Percentiles rank a stretch among this genome's conserved stretches.
These are phyloP conservation scores for Proisotoma minuta DNA, from an alignment of 2,888 invertebrate species.

Conservation along the genomic window DNA sequence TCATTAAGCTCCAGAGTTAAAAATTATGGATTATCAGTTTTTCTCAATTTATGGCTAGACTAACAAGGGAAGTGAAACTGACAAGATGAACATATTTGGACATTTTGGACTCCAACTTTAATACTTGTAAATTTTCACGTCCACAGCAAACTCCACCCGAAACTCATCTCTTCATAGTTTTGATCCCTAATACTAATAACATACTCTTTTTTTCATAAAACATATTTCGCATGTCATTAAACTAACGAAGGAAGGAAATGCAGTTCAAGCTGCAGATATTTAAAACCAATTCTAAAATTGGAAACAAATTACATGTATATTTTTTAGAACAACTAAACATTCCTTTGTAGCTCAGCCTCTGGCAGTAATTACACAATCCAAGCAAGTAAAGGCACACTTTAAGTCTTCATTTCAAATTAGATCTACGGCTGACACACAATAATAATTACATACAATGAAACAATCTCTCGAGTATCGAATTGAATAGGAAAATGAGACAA, in stretches of 20 bases:
- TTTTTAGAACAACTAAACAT: not conserved
- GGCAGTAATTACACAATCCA: slow-evolving; percentile 3
- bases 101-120: not conserved
- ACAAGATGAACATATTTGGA: slow-evolving; percentile 15
- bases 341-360: not conserved
- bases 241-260: slow-evolving; percentile 9
- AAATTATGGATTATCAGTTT: slow-evolving; percentile 5
- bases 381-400: slow-evolving; percentile 13
- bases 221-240: slow-evolving; percentile 13
- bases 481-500: too few species aligned
- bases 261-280: not conserved
- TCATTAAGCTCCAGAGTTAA: slow-evolving; percentile 1
- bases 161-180: not conserved
- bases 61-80: slow-evolving; percentile 10
- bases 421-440: slow-evolving; percentile 5
- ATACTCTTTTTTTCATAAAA: slow-evolving; percentile 1
- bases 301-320: not conserved
- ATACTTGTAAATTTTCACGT: not conserved
- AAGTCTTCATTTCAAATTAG: slow-evolving; percentile 6
- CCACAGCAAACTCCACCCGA: slow-evolving; percentile 6
- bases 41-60: slow-evolving; percentile 7
- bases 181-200: slow-evolving; percentile 17
- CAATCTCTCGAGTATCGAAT: too few species aligned
- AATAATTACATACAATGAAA: slow-evolving; percentile 13
- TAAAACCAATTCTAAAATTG: not conserved